Base-by-base conservation (phyloP, 2,797 vertebrate genomes). In the Galaxias olidus region DNA sequence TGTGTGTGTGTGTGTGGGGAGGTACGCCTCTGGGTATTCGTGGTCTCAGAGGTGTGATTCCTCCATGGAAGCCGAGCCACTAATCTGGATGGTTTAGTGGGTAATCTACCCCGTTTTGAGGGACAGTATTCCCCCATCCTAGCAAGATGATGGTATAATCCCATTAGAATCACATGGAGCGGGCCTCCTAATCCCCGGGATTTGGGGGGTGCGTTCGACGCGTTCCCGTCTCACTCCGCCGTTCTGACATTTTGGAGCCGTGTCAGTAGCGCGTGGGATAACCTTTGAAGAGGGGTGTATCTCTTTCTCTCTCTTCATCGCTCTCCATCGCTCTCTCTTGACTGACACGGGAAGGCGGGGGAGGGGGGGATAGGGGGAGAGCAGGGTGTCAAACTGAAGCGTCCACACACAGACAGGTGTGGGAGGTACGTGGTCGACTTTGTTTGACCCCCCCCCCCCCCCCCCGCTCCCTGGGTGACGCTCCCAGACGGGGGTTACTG, bases 51-150 rank as follows among this genome's bases (percentile, higher is more conserved):
- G 10, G 59, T 0, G 0, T 60, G 51, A 56, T 51, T 57, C 68
- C 47, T 55, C 52, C 20, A 58, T 71, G 75, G 83, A 68, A 85
- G 76, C 84, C 79, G 63, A 69, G 59, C 68, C 61, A 61, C 73
- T 75, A 77, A 75, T 82, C 77, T 60, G 19, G 44, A 51, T 51
- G 76, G 69, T 84, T 82, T 76, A 77, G 70, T 63, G 54, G 59
- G 61, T 78, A 80, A 80, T 82, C 75, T 69, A 65, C 46, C 43
- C 71, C 13, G 50, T 75, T 84, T 85, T 81, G 61, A 71, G 71
- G 56, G 79, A 78, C 77, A 75, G 73, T 69, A 69, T 70, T 73
- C 74, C 57, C 59, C 58, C 56, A 61, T 63, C 69, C 68, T 66
- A 62, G 17, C 56, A 14, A 68, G 69, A 74, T 54, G 59, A 63